These are phyloP conservation scores for Archegozetes longisetosus DNA, from an alignment of 1,140 invertebrate species.

Conservation along the genomic window DNA sequence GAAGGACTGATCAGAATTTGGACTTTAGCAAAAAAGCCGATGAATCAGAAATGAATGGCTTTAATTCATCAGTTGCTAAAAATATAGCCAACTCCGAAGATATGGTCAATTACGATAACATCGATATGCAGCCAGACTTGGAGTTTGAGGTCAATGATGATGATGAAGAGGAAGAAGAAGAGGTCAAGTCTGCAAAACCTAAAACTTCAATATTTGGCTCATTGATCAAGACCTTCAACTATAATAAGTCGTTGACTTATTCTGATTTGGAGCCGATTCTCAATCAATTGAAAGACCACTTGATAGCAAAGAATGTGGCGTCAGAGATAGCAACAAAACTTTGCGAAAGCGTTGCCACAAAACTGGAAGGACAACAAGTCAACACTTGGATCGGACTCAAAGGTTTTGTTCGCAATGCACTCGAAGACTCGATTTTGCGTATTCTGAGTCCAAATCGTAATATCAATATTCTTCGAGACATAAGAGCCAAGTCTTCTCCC, in stretches of 20 bases:
- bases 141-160: constrained; percentile 23
- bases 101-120: constrained; percentile 7
- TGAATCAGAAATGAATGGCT: constrained; percentile 1
- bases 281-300: constrained; percentile 88
- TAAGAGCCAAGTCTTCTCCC: constrained; percentile 71
- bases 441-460: constrained; percentile 85
- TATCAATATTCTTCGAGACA: constrained; percentile 92
- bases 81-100: constrained; percentile 9
- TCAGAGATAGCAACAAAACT: constrained; percentile 84
- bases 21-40: constrained; percentile 58
- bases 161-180: constrained; percentile 25
- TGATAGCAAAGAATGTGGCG: constrained; percentile 96
- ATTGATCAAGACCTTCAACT: constrained; percentile 13
- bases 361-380: constrained; percentile 58
- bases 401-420: constrained; percentile 24
- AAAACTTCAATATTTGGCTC: constrained; percentile 13
- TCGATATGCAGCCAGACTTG: constrained; percentile 26
- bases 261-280: constrained; percentile 61
- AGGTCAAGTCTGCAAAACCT: constrained; percentile 11
- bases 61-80: constrained; percentile 7
- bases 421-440: constrained; percentile 30
- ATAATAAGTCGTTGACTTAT: constrained; percentile 32
- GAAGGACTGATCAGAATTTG: constrained; percentile 59
- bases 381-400: constrained; percentile 25
- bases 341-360: constrained; percentile 80